A percentile compares a stretch with the other conserved stretches of the same genome.
Evolutionary conservation across 1,140 invertebrate genomes (phyloP).

Genomic region (Bombus pyrosoma): DNA sequence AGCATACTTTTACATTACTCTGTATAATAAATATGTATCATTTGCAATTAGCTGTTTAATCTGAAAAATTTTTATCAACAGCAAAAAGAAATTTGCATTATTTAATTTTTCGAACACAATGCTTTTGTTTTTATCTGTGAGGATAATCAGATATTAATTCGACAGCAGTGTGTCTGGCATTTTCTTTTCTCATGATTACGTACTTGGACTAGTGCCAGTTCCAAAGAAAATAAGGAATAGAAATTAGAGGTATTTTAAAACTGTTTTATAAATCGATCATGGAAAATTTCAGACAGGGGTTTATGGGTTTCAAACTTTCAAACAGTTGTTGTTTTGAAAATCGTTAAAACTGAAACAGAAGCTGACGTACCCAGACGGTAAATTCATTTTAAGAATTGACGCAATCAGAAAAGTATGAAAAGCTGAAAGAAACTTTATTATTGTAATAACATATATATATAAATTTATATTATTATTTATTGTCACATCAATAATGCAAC

Average conservation of each 20-base stretch:
- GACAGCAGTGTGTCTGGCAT: background rate
- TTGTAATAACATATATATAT: background rate
- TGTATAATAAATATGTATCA: too few species aligned
- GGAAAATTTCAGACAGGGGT: background rate
- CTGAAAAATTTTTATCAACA: too few species aligned
- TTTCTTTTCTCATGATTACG: background rate
- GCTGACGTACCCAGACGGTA: background rate
- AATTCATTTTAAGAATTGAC: background rate
- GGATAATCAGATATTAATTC: background rate
- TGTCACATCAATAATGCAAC: too few species aligned
- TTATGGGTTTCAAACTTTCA: background rate
- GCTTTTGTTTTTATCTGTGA: background rate
- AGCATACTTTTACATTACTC: too few species aligned
- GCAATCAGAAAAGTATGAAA: background rate
- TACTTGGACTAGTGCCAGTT: background rate
- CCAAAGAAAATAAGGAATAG: background rate
- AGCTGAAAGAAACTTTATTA: background rate
- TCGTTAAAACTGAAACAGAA: background rate
- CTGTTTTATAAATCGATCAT: background rate
- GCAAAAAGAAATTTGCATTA: too few species aligned
- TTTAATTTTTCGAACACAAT: too few species aligned
- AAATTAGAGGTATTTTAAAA: background rate
- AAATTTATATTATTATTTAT: too few species aligned
- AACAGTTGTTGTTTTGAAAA: background rate
- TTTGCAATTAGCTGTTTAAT: too few species aligned